Evolutionary conservation across 37 sponge, comb jelly and placozoan species (phyloP), one percentile per base, ranked within the genome.

Genomic region (Eunapius fragilis): DNA sequence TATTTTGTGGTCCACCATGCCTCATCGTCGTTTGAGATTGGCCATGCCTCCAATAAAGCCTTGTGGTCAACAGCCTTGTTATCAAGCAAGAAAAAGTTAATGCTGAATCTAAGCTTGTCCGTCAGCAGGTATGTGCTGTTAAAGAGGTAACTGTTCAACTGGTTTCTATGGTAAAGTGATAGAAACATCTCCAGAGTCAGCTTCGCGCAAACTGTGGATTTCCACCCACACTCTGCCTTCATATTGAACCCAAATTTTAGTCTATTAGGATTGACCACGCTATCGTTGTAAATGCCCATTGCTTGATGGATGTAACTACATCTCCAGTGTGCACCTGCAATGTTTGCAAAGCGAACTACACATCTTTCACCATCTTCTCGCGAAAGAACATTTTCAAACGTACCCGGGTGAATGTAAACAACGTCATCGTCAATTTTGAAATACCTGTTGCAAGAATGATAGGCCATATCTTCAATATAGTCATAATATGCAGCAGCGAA

Each of bases 1-100:
- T n/a, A n/a, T n/a, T n/a, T n/a, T n/a, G n/a, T n/a, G n/a, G 77
- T 31, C 77, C 77, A 76, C 77, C 77, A 76, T 7, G 9, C 77
- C 32, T 76, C 77, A 76, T 76, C 77, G 7, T 76, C 77, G 31
- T 76, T 7, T 26, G 31, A 3, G 4, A 76, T 76, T 31, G 77
- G 77, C 28, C 77, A 25, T 2, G 77, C 31, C 10, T 71, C 72
- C 4, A 7, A 3, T 7, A 71, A 71, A 37, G 77, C 77, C 31
- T 25, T 30, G 37, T 30, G 28, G 77, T 3, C 7, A 35, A 37
- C 31, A 4, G 30, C 25, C 4, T 6, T 76, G 32, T 19, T 25
- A 25, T 25, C n/a, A 31, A 76, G 3, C 34, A 76, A 10, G n/a
- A n/a, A n/a, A n/a, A n/a, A n/a, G n/a, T n/a, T n/a, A n/a, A n/a